Evolutionary conservation across 2,797 vertebrate species (phyloP), one percentile per base, ranked within the genome.

Genomic region (Anolis apletophallus): DNA sequence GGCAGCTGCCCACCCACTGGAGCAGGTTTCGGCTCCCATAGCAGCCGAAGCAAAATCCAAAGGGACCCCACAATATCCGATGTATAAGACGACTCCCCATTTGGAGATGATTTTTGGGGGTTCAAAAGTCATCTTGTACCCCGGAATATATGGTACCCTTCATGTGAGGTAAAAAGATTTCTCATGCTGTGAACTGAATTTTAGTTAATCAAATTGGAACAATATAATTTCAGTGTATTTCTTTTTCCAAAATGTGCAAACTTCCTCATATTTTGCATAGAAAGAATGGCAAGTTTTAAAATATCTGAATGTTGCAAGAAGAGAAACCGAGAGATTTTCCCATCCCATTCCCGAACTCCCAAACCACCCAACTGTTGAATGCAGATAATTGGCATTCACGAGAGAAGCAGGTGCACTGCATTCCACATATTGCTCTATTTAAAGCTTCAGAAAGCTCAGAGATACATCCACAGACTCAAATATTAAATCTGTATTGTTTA

Each of bases 371-470:
- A 67, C 84, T 85, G 73, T 84, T 88, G 88, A 85, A 72, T 79
- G 88, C 88, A 85, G 32, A 17, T 17, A 80, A 90, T 84, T 96
- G 96, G 94, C 95, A 95, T n/a, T 84, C 87, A 90, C 0, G 84
- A 81, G 92, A 67, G 50, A 26, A 91, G 91, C 95, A 96, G 95
- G 94, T 95, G 96, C 91, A 90, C 90, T 90, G 72, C 93, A 78
- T 95, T 96, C 94, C 95, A 94, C 61, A 93, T 91, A 74, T 86
- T 86, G 93, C 96, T 96, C 96, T 97, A 97, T 97, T 97, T 97
- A 97, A 97, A 96, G 94, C 95, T 87, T 91, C 94, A 90, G 74
- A 21, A 69, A 82, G 92, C 80, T 3, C 92, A 69, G 73, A 23
- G 72, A 88, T 92, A 90, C 93, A 92, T 83, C 93, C 89, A 87